These are phyloP conservation scores for Lycopodina hypogea DNA, from an alignment of 37 sponge, comb jelly and placozoan species.

Conservation along the genomic window DNA sequence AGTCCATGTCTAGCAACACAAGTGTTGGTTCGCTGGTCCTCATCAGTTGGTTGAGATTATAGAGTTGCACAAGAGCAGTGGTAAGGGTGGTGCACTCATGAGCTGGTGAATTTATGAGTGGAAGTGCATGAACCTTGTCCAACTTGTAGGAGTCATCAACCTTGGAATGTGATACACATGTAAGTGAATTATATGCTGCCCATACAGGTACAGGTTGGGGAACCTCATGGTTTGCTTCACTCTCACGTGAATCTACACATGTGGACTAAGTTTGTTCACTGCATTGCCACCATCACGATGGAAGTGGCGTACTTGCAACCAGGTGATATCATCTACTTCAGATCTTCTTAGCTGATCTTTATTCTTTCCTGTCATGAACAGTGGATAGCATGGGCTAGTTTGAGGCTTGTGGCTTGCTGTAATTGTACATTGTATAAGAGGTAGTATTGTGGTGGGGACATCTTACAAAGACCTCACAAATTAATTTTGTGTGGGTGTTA, in stretches of 20 bases:
- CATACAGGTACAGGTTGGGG: too few relatives aligned
- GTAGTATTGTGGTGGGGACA: neutral
- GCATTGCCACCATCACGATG: neutral
- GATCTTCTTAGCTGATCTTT: constrained; percentile 1
- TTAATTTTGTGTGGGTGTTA: neutral
- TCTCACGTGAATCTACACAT: neutral
- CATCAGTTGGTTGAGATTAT: constrained; percentile 1
- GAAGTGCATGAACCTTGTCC: too few relatives aligned
- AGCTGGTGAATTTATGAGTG: too few relatives aligned
- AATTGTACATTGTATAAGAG: neutral
- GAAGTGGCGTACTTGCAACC: neutral
- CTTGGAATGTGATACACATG: too few relatives aligned
- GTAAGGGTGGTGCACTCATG: too few relatives aligned
- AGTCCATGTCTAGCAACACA: neutral
- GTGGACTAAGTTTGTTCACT: neutral
- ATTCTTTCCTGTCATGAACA: neutral
- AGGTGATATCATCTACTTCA: neutral
- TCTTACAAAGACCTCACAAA: neutral
- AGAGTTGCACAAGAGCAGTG: too few relatives aligned
- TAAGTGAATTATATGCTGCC: too few relatives aligned
- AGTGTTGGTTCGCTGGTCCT: constrained; percentile 1
- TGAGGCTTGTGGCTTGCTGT: neutral
- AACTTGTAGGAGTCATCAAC: too few relatives aligned
- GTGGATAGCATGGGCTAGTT: neutral
- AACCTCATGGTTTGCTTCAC: too few relatives aligned